Evolutionary conservation across 2,888 invertebrate species (phyloP).

Genomic region (Deilephila elpenor): DNA sequence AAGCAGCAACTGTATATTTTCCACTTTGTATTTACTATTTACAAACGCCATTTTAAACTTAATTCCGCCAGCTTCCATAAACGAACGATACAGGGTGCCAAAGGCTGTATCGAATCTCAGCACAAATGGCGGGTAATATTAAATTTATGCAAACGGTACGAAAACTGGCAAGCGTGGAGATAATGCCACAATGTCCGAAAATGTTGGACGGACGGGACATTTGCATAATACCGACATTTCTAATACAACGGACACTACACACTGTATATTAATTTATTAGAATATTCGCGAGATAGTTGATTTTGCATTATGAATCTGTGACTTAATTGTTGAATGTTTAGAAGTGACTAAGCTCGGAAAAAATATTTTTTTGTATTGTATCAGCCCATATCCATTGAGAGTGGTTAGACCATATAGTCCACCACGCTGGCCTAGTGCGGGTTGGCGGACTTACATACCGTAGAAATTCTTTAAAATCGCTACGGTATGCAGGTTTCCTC

Average conservation of each 20-base stretch:
- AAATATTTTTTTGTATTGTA: too few species aligned
- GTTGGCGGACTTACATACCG: too few species aligned
- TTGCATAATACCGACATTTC: conserved; percentile 23
- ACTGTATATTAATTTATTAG: conserved; percentile 18
- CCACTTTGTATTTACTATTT: too few species aligned
- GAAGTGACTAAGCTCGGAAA: not conserved
- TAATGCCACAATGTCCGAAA: conserved; percentile 22
- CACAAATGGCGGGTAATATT: conserved; percentile 3
- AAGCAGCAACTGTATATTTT: too few species aligned
- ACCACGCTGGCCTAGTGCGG: too few species aligned
- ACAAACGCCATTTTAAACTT: not conserved
- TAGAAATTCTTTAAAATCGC: too few species aligned
- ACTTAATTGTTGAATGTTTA: not conserved
- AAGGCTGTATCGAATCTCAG: not conserved
- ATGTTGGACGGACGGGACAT: conserved; percentile 11
- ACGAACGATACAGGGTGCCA: not conserved
- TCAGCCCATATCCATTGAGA: too few species aligned
- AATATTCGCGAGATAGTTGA: not conserved
- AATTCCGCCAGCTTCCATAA: not conserved
- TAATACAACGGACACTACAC: conserved; percentile 1
- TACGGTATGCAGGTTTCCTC: too few species aligned
- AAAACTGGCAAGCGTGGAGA: conserved; percentile 12
- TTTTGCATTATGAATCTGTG: not conserved
- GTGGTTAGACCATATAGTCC: too few species aligned
- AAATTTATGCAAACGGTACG: conserved; percentile 23